Conservation (phyloP, 1,140 invertebrate species). For the Cecropterus lyciades region DNA sequence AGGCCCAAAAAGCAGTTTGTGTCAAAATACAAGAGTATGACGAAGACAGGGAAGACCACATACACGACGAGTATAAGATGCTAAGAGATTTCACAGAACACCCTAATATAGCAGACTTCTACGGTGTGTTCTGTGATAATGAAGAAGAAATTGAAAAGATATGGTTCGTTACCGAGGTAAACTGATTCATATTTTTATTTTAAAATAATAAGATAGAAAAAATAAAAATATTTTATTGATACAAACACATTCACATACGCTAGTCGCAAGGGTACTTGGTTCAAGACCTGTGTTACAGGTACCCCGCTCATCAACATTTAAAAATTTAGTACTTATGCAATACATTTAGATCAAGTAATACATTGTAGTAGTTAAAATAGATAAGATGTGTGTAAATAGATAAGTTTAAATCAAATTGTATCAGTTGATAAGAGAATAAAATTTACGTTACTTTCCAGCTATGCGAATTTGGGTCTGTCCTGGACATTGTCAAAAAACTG, state of each 20-base stretch:
- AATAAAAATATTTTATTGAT: too few species aligned
- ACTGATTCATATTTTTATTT: conserved; percentile 38
- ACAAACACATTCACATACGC: too few species aligned
- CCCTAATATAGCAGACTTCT: conserved; percentile 93
- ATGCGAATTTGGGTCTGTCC: conserved; percentile 92
- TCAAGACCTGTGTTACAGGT: too few species aligned
- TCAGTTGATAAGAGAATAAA: conserved; percentile 17
- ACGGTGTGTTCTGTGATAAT: conserved; percentile 91
- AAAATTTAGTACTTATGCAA: too few species aligned
- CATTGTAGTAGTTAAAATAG: too few species aligned
- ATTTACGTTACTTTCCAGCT: conserved; percentile 85
- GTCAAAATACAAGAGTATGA: conserved; percentile 92
- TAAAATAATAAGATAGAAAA: too few species aligned
- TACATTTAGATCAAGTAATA: too few species aligned
- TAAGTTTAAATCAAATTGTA: conserved; percentile 12
- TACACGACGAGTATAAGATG: conserved; percentile 94
- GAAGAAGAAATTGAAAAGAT: conserved; percentile 89
- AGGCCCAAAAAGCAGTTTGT: conserved; percentile 89
- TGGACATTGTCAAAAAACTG: conserved; percentile 90
- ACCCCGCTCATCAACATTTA: too few species aligned
- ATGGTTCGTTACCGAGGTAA: conserved; percentile 96
- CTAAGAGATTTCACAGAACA: conserved; percentile 91
- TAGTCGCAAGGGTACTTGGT: too few species aligned
- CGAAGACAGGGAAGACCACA: conserved; percentile 87
- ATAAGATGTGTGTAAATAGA: too few species aligned